Percentiles rank a stretch among this genome's conserved stretches.
These are phyloP conservation scores for Matsumyia berberina DNA, from an alignment of 2,888 invertebrate species.

Conservation along the genomic window DNA sequence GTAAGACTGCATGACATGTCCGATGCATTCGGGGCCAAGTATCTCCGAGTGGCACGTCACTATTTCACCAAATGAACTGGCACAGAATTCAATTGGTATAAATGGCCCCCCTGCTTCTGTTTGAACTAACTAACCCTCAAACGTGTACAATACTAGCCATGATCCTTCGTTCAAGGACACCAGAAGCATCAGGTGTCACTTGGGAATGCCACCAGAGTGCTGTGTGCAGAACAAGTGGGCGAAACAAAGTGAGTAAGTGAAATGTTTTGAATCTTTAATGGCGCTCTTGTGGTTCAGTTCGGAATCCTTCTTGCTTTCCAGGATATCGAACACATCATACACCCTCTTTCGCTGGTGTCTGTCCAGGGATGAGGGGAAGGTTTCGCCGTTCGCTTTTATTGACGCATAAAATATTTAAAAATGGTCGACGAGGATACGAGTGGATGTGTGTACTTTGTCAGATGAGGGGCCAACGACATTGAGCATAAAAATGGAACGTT, in stretches of 20 bases:
- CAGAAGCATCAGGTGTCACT: slow-evolving; percentile 55
- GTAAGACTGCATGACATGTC: slow-evolving; percentile 8
- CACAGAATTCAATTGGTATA: slow-evolving; percentile 3
- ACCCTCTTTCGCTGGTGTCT: background rate
- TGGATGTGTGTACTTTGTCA: background rate
- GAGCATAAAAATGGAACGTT: slow-evolving; percentile 65
- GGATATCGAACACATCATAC: slow-evolving; percentile 16
- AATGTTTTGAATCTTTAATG: slow-evolving; percentile 67
- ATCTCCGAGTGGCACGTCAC: background rate
- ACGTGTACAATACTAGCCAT: slow-evolving; percentile 8
- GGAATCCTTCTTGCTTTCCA: background rate
- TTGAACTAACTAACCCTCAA: background rate
- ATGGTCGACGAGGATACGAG: background rate
- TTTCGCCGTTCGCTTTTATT: background rate
- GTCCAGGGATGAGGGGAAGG: background rate
- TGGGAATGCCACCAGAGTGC: background rate
- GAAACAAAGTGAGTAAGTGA: slow-evolving; percentile 58
- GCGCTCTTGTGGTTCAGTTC: slow-evolving; percentile 32
- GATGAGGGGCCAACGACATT: slow-evolving; percentile 66
- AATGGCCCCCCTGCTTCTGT: background rate
- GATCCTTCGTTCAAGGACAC: slow-evolving; percentile 52
- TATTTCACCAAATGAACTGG: no score
- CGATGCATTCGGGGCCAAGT: background rate
- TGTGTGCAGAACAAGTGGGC: slow-evolving; percentile 1
- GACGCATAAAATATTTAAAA: slow-evolving; percentile 39